These are phyloP conservation scores for Agriopis leucophaearia DNA, from an alignment of 2,888 invertebrate genomes.

Conservation along the genomic window DNA sequence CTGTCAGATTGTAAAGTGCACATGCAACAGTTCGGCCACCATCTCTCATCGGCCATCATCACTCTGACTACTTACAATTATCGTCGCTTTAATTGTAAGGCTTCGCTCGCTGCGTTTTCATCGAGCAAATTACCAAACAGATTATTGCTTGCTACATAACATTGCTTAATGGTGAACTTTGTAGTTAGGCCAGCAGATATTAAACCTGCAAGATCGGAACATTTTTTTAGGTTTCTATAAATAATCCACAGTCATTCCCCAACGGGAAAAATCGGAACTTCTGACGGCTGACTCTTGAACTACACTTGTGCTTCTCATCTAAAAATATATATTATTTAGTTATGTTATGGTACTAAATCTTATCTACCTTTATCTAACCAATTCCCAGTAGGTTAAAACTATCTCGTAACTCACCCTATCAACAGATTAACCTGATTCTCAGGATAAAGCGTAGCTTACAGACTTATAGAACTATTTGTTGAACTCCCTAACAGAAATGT, in stretches of 20 bases:
- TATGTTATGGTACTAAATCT: no score
- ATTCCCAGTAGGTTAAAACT: conserved; percentile 11
- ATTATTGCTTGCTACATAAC: neutral
- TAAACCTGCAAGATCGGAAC: conserved; percentile 32
- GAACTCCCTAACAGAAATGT: conserved; percentile 21
- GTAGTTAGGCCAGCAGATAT: conserved; percentile 17
- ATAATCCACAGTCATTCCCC: conserved; percentile 53
- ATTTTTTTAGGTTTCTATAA: conserved; percentile 49
- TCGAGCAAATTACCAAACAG: no score
- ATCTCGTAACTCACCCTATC: conserved; percentile 10
- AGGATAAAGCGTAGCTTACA: conserved; percentile 14
- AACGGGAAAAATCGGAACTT: conserved; percentile 54
- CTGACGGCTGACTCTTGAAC: conserved; percentile 33
- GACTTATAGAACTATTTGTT: conserved; percentile 10
- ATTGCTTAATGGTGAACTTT: conserved; percentile 2
- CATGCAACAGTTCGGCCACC: no score
- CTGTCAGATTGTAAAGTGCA: no score
- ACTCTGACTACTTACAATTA: no score
- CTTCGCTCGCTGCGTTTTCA: no score
- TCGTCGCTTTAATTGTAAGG: no score
- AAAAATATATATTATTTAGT: neutral
- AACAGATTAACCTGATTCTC: conserved; percentile 16
- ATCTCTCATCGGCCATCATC: no score
- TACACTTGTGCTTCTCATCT: neutral
- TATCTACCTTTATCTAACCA: neutral